Evolutionary conservation across 1,140 invertebrate genomes (phyloP).

Genomic region (Apis dorsata): DNA sequence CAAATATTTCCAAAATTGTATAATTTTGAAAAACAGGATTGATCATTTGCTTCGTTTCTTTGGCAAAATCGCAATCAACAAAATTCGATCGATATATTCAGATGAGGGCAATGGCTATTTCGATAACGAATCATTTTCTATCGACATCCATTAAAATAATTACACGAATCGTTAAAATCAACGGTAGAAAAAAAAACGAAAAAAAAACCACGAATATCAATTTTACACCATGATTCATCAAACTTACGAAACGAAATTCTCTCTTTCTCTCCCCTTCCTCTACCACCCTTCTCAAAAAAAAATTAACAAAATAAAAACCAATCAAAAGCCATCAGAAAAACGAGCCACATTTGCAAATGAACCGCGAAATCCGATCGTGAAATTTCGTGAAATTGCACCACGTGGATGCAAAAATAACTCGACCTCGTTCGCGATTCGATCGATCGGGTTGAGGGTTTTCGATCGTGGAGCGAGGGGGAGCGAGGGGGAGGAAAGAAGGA

Average conservation of each 20-base stretch:
- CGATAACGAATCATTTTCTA: neutral
- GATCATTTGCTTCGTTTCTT: neutral
- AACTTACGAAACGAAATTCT: neutral
- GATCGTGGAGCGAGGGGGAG: neutral
- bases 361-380: neutral
- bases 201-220: neutral
- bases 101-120: too few relatives aligned
- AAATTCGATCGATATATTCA: neutral
- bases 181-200: too few relatives aligned
- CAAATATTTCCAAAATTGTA: neutral
- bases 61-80: neutral
- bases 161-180: neutral
- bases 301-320: neutral
- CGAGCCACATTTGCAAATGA: neutral
- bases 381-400: conserved; percentile 12
- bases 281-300: neutral
- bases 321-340: neutral
- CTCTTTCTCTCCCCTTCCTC: too few relatives aligned
- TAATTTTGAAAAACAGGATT: neutral
- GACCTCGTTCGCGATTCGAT: conserved; percentile 4
- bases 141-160: neutral
- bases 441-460: neutral
- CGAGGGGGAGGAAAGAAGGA: too few relatives aligned
- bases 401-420: neutral
- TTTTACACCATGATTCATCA: neutral